Evolutionary conservation across 2,797 vertebrate species (phyloP), one percentile per base, ranked within the genome.

Genomic region (Neosilurus hyrtlii): DNA sequence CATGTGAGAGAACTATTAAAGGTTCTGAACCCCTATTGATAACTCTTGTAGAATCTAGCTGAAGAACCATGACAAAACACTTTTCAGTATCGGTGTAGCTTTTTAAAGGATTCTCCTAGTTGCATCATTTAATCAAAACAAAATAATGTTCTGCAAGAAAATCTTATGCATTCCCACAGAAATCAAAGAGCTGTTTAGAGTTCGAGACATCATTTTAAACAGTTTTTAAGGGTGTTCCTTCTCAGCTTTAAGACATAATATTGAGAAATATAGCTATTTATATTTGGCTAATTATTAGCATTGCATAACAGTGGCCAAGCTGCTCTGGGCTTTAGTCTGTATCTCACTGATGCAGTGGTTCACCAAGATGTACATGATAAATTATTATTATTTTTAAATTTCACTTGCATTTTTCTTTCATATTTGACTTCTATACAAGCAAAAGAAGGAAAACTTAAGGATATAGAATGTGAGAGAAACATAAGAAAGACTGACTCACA

Each of bases 401-500:
- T 43, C 72, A 67, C 61, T 82, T 16, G n/a, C 71, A 49, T 61
- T 83, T 59, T 61, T 11, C 52, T 61, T 68, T 16, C 67, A 9
- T 70, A n/a, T 77, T 77, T 77, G 22, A 82, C 30, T 18, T 75
- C 75, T 67, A 61, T 62, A 0, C 8, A 77, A 70, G 18, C 18
- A 76, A n/a, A 67, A 35, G 10, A 66, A 76, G 62, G 24, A 82
- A 12, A 35, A 16, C 16, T 24, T 3, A 74, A 59, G 5, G 30
- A 65, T 56, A 26, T n/a, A 24, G 22, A 82, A 72, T 54, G n/a
- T 75, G 15, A 57, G 87, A 78, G 63, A 72, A 88, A 56, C 37
- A 8, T 12, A 65, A 30, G 66, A 68, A 63, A 83, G 81, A 71
- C 57, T 82, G 80, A 94, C 97, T 96, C 91, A 99, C 98, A 0